phyloP scores from a whole-genome alignment of 2,797 vertebrate genomes.

The Bufotes viridis region DNA sequence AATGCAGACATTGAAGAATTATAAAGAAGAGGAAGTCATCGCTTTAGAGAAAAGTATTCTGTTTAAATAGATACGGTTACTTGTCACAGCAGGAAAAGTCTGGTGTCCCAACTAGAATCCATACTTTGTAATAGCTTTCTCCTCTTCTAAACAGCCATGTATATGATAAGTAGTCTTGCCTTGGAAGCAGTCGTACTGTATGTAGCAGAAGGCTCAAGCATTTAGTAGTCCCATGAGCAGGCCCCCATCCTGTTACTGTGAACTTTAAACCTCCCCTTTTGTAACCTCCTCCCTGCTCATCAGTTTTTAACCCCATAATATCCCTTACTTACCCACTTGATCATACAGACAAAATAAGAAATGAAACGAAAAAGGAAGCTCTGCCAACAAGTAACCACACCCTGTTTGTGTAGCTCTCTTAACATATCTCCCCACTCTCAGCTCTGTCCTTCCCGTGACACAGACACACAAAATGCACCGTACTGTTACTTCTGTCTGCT shows the following conservation, averaged over 20 bases:
- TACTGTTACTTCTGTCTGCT: background rate
- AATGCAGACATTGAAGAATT: background rate
- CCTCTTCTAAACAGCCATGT: background rate
- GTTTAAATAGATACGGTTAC: background rate
- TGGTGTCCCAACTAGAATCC: background rate
- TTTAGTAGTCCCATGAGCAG: background rate
- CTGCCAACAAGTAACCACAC: constrained; percentile 36
- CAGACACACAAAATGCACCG: background rate
- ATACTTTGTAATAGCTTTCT: background rate
- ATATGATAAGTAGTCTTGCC: background rate
- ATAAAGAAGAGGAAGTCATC: background rate
- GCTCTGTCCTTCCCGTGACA: constrained; percentile 1
- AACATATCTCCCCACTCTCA: background rate
- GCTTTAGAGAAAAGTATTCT: background rate
- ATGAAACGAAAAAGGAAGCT: constrained; percentile 43
- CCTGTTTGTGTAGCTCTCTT: constrained; percentile 14
- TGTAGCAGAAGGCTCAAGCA: background rate
- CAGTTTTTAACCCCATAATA: background rate
- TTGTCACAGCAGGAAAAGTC: too few species aligned
- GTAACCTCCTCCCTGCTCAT: constrained; percentile 1
- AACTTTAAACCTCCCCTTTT: constrained; percentile 34
- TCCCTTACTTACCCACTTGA: background rate
- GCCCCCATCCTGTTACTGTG: background rate
- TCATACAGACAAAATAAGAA: constrained; percentile 40
- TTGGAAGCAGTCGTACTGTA: background rate